Base-by-base conservation (phyloP, 2,113 vertebrate species). In the Procavia capensis region DNA sequence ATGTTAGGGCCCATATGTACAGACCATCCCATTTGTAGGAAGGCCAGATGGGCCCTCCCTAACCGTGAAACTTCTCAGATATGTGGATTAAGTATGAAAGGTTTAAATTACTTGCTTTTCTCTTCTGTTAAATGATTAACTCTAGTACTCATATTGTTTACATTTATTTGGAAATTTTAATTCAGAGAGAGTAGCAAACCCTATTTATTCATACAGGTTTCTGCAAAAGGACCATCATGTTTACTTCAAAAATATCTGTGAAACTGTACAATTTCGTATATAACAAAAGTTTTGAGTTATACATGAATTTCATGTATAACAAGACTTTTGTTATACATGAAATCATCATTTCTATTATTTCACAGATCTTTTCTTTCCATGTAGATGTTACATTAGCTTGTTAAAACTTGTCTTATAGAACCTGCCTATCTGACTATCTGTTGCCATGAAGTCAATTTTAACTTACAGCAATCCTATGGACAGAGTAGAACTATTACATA, bases 1-100 rank as follows among this genome's bases (percentile, higher is more conserved):
- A 90, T 96, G 88, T 92, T 97, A 88, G 27, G 50, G 84, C 39
- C 95, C 96, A 94, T 97, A 97, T 96, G 88, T 39, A 96, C 88
- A 95, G 90, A 93, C 36, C 45, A 81, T 95, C 41, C 79, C 82
- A 95, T 96, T 97, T 96, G 90, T 84, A 76, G 88, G 91, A 47
- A 95, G 92, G 79, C 95, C 96, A 97, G 96, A 96, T 95, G 96
- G 95, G 36, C 57, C 82, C 50, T 95, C 78, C 88, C 93, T 80
- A 93, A 76, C 78, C 45, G 91, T 90, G 85, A 95, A 90, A 79
- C 29, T 94, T 93, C 50, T 54, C n/a, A n/a, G 61, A 76, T 72
- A 93, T 43, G 54, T 86, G 82, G 81, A 94, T 92, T 94, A 89
- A 81, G n/a, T 89, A 61, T 43, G 92, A 93, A 91, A 68, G 19